Base-by-base conservation (phyloP, 2,113 vertebrate genomes). In the Calidris pygmaea region DNA sequence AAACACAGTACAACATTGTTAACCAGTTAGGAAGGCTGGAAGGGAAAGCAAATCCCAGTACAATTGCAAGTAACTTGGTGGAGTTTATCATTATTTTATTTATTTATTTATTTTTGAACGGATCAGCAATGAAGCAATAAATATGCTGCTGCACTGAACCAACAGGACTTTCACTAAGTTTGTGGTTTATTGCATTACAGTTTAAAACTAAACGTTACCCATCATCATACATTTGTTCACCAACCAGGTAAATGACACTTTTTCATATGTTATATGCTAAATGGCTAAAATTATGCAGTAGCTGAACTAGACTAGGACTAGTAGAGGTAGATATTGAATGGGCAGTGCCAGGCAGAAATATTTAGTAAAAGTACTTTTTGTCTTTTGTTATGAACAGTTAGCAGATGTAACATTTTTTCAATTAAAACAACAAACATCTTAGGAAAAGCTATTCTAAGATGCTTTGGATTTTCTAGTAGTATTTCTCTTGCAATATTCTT, bases 151-250 rank as follows among this genome's bases (percentile, higher is more conserved):
- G 90, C 90, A 93, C 73, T 45, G 70, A 93, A 94, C 94, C 86
- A 92, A 92, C 52, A 94, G 88, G 86, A 92, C 82, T 93, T 79
- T 67, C 59, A 39, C 72, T 90, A 48, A 39, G 24, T 93, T 76
- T 53, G 89, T 95, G 77, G 41, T 90, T 96, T 96, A 96, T 96
- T 97, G 96, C 96, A 87, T 96, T 95, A 95, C 92, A 95, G 74
- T 96, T 95, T 90, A 65, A 91, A 93, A 89, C 77, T 72, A 91
- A 95, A 89, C 55, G 23, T 87, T 76, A 72, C 8, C 90, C 89
- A 90, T 89, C 79, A 41, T 92, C 79, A 56, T 43, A 95, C 79
- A 89, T 87, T 89, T 89, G 72, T 72, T 93, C 92, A 93, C 56
- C 58, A 3, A 87, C 58, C 83, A 91, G 77, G 90, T 67, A 87